Conservation (phyloP, 2,113 vertebrate genomes). For the Atrichornis clamosus region DNA sequence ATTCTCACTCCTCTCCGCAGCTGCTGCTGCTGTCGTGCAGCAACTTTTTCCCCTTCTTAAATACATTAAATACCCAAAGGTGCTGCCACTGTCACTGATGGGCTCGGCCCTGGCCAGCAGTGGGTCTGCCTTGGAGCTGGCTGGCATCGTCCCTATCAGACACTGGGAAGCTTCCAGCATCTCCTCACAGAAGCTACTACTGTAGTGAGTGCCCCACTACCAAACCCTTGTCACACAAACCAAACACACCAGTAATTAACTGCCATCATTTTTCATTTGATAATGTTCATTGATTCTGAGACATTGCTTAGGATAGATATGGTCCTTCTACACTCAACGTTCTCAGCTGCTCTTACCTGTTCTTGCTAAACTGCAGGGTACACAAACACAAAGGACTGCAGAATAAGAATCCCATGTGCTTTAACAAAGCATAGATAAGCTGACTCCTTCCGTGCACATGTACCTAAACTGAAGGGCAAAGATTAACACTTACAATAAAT, state of each 20-base stretch:
- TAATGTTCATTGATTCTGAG: neutral
- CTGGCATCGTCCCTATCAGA: neutral
- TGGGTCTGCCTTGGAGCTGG: neutral
- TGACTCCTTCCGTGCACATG: neutral
- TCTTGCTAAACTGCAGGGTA: neutral
- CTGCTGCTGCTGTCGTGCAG: neutral
- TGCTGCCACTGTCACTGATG: neutral
- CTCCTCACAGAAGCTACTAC: neutral
- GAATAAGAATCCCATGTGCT: neutral
- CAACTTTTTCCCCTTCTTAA: neutral
- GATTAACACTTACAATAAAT: neutral
- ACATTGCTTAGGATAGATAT: neutral
- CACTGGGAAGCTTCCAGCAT: too few species aligned
- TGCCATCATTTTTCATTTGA: neutral
- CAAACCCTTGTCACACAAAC: neutral
- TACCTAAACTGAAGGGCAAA: neutral
- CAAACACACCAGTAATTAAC: neutral
- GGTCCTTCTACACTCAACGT: neutral
- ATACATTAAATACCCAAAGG: neutral
- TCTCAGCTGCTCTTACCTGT: neutral
- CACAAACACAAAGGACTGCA: neutral
- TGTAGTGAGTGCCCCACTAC: neutral
- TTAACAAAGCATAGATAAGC: neutral
- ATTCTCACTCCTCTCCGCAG: neutral
- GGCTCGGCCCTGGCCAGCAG: neutral